These are phyloP conservation scores for Antedon mediterranea DNA, from an alignment of 53 echinoderm and acorn worm species.

Conservation along the genomic window DNA sequence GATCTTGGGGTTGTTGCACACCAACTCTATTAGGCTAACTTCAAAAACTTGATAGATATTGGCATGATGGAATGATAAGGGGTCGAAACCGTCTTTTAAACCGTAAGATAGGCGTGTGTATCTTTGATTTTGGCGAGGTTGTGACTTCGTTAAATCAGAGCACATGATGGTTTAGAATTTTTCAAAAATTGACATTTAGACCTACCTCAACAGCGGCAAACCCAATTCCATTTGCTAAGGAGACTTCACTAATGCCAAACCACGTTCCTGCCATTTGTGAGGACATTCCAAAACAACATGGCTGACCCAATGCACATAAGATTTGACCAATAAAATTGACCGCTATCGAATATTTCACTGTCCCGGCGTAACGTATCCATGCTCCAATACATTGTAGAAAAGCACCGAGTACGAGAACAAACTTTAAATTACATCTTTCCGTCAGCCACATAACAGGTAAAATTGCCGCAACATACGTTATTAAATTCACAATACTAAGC, in stretches of 20 bases:
- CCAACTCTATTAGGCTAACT: no score
- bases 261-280: neutral
- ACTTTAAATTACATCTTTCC: neutral
- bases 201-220: neutral
- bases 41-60: no score
- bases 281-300: neutral
- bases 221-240: neutral
- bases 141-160: no score
- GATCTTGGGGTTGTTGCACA: no score
- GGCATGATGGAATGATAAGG: no score
- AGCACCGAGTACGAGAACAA: neutral
- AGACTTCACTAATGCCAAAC: neutral
- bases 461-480: neutral
- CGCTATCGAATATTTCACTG: neutral
- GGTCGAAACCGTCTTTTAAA: no score
- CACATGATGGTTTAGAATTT: no score
- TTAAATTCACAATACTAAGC: neutral
- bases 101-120: no score
- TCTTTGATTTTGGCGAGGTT: no score
- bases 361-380: neutral
- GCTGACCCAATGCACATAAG: neutral
- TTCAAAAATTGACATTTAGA: no score
- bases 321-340: neutral
- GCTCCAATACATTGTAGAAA: neutral
- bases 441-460: neutral